Evolutionary conservation across 2,888 invertebrate species (phyloP), one percentile per base, ranked within the genome.

Genomic region (Drosophila anomelani): DNA sequence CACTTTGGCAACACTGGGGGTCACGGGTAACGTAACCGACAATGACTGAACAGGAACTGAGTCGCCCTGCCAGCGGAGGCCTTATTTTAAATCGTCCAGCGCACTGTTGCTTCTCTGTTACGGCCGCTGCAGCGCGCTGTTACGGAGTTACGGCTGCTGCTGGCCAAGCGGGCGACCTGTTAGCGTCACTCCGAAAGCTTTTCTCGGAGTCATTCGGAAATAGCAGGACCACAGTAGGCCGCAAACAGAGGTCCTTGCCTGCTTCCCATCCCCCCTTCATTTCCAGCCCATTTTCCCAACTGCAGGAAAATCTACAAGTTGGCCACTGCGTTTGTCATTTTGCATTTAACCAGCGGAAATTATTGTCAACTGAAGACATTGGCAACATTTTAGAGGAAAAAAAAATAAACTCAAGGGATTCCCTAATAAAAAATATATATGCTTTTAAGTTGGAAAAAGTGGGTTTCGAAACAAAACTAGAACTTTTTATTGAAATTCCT

Each of bases 1-100:
- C 17, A 58, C 38, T 43, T 75, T 64, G 41, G 7, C 59, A 61
- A 72, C 61, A 60, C 58, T 29, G 78, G 55, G 74, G 54, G 74
- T 51, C 69, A 77, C 23, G 23, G 75, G 79, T 77, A 77, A 75
- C 81, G 83, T 62, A 66, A 88, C 86, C 81, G 77, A 88, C 84
- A 72, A 83, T 76, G 81, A 72, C 87, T 88, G 77, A 87, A 81
- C 85, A 88, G 85, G 89, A 85, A 85, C 85, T 85, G 75, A 85
- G 79, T 73, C 69, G 69, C 49, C 32, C 29, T 58, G 61, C 68
- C 60, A 74, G 64, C 75, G 86, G 84, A 83, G 77, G 73, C 74
- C 74, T 67, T 73, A 61, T 77, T 84, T 87, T 83, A 80, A 83
- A 70, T 70, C 58, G 32, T 41, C 55, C 57, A 63, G 43, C 61